Percentiles rank a stretch among this genome's conserved stretches.
phyloP scores from a whole-genome alignment of 2,888 invertebrate species.

The Phrixothrix hirtus region DNA sequence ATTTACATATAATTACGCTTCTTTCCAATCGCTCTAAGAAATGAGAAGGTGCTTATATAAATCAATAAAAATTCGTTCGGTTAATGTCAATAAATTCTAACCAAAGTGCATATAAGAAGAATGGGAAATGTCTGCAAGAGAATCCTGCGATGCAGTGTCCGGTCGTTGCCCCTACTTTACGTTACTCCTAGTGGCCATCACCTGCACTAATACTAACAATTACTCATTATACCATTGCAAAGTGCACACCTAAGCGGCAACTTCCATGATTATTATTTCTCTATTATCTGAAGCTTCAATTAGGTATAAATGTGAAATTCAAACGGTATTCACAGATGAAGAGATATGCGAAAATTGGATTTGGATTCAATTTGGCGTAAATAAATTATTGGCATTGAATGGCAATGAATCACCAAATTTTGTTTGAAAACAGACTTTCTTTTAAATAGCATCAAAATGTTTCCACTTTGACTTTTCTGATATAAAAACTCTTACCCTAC shows the following conservation, averaged over 20 bases:
- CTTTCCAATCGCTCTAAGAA: too few relatives aligned
- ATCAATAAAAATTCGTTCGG: neutral
- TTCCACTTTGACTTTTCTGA: too few relatives aligned
- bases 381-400: neutral
- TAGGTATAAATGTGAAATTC: slow-evolving; percentile 4
- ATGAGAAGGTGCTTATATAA: too few relatives aligned
- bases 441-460: too few relatives aligned
- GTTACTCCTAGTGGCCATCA: slow-evolving; percentile 36
- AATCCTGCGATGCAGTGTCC: slow-evolving; percentile 33
- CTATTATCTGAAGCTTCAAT: slow-evolving; percentile 3
- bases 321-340: neutral
- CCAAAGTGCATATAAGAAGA: slow-evolving; percentile 24
- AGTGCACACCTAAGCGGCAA: slow-evolving; percentile 13
- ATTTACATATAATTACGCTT: too few relatives aligned
- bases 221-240: slow-evolving; percentile 33
- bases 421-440: too few relatives aligned
- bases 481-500: too few relatives aligned
- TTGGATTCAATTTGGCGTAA: neutral
- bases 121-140: slow-evolving; percentile 19
- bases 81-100: slow-evolving; percentile 5
- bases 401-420: too few relatives aligned
- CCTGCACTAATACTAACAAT: slow-evolving; percentile 36
- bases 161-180: slow-evolving; percentile 34
- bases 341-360: neutral
- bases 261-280: slow-evolving; percentile 6